Percentiles rank a stretch among this genome's conserved stretches.
Conservation (phyloP, 2,888 invertebrate species). For the Tetragonula carbonaria region DNA sequence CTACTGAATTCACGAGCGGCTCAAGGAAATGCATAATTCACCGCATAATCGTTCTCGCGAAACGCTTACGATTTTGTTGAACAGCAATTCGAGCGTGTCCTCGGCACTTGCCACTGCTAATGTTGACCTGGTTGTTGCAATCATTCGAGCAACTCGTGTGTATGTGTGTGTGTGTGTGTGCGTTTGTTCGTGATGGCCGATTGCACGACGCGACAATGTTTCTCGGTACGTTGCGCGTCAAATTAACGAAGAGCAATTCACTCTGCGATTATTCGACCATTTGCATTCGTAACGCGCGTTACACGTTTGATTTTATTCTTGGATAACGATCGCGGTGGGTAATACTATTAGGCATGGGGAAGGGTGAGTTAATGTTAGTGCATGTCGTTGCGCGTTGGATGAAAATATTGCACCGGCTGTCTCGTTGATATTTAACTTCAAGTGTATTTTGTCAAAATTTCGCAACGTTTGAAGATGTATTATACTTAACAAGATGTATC, state of each 20-base stretch:
- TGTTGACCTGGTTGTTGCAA: conserved; percentile 2
- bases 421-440: too few relatives aligned
- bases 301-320: background rate
- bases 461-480: too few relatives aligned
- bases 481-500: too few relatives aligned
- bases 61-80: conserved; percentile 22
- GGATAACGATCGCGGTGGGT: background rate
- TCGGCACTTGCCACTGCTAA: background rate
- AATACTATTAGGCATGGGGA: background rate
- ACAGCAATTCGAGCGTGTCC: background rate
- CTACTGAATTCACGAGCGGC: conserved; percentile 17
- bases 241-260: background rate
- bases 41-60: conserved; percentile 1
- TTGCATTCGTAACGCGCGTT: background rate
- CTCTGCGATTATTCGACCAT: background rate
- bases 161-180: background rate
- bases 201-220: background rate
- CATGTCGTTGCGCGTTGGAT: background rate
- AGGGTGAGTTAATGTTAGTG: background rate
- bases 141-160: background rate
- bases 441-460: too few relatives aligned
- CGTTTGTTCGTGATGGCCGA: background rate
- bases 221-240: background rate
- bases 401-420: too few relatives aligned
- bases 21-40: conserved; percentile 20